These are phyloP conservation scores for Antheraea mylitta DNA, from an alignment of 1,140 invertebrate species.

Conservation along the genomic window DNA sequence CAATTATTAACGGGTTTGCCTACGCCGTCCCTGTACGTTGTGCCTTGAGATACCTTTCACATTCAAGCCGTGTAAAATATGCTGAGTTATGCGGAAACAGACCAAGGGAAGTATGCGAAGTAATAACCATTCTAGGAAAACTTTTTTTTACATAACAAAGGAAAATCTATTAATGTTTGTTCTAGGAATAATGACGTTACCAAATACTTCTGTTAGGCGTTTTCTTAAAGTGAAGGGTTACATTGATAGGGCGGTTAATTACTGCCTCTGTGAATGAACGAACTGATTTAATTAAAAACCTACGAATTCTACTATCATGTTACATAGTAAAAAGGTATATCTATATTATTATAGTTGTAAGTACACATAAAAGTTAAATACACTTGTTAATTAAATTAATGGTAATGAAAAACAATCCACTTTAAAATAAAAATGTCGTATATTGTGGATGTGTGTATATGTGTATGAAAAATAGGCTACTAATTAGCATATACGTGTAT, in stretches of 20 bases:
- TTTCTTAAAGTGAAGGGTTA: neutral
- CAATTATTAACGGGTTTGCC: neutral
- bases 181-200: neutral
- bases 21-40: neutral
- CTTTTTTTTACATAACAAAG: neutral
- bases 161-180: neutral
- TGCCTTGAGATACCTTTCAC: neutral
- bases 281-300: neutral
- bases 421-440: too few species aligned
- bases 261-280: neutral
- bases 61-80: slow-evolving; percentile 1
- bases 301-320: too few species aligned
- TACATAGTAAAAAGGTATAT: too few species aligned
- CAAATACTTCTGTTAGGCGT: too few species aligned
- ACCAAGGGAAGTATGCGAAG: neutral
- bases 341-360: too few species aligned
- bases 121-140: neutral
- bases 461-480: too few species aligned
- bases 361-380: too few species aligned
- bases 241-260: neutral
- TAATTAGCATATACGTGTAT: too few species aligned
- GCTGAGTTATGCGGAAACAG: slow-evolving; percentile 17
- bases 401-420: too few species aligned
- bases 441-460: too few species aligned
- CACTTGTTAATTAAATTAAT: too few species aligned